Base-by-base conservation (phyloP, 2,113 vertebrate species). In the Alaudala cheleensis region DNA sequence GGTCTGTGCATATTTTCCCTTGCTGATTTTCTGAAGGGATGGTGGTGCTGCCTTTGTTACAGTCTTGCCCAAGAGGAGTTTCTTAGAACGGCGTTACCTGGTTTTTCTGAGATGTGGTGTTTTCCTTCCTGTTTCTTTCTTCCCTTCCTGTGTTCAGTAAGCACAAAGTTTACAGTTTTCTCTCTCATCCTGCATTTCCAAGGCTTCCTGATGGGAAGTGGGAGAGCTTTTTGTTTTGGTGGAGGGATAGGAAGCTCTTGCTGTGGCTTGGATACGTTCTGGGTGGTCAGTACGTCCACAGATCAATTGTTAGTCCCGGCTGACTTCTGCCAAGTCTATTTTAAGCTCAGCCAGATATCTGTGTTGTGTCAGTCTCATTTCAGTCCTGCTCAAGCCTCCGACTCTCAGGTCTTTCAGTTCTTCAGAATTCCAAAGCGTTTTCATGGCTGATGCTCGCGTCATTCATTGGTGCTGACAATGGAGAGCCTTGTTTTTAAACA, bases 401-500 rank as follows among this genome's bases (percentile, higher is more conserved):
- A 18, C 56, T 58, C 58, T 51, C 67, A 50, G 86, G 69, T 94
- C 89, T 84, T 50, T 25, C 4, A 60, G 53, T 23, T 79, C 72
- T 79, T 91, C 64, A 54, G 54, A 70, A 73, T 90, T 73, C 64
- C 45, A 8, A 22, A 83, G 64, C 31, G 54, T 88, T 95, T 87
- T 93, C 50, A 20, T 67, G 89, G 77, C 56, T 76, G 77, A 22
- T 92, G 64, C 44, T 53, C 33, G 4, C 0, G 14, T 84, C 88
- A 45, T 39, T 65, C 83, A n/a, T 21, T 49, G 86, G 25, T 57
- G 64, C 77, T 90, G 81, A 96, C 92, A 88, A 65, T 86, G 83
- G 80, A 73, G 54, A 62, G n/a, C 80, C 62, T 81, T 92, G 82
- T 93, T 97, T 94, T 90, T 81, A 71, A 93, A 86, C 86, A 81